A percentile compares a stretch with the other conserved stretches of the same genome.
These are phyloP conservation scores for Drosophila micromelanica DNA, from an alignment of 1,140 invertebrate genomes.

Conservation along the genomic window DNA sequence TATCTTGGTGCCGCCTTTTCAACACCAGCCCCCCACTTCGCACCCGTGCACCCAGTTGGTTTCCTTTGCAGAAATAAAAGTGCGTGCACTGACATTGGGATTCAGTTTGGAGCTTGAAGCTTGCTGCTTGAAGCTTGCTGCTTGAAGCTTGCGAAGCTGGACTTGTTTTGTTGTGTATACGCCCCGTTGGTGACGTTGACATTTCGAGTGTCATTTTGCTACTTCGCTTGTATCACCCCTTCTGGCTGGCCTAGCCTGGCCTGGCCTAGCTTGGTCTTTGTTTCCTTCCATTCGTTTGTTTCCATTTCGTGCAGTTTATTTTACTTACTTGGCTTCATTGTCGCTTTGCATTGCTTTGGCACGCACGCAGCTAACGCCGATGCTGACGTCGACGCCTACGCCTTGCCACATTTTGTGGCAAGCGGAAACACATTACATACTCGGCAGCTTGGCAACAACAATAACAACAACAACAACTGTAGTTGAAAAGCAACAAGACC, in stretches of 20 bases:
- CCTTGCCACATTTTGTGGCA: constrained; percentile 68
- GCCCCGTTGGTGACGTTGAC: constrained; percentile 63
- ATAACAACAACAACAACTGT: constrained; percentile 46
- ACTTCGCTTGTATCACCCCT: constrained; percentile 5
- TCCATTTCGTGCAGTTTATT: constrained; percentile 33
- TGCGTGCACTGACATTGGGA: constrained; percentile 11
- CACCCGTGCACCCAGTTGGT: background rate
- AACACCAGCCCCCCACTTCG: too few species aligned
- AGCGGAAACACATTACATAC: constrained; percentile 80
- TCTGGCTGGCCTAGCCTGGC: background rate
- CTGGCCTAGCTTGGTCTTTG: constrained; percentile 6
- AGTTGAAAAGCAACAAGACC: constrained; percentile 1
- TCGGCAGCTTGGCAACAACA: constrained; percentile 70
- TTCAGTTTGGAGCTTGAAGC: constrained; percentile 12
- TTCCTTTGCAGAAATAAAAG: constrained; percentile 17
- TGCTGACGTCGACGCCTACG: constrained; percentile 25
- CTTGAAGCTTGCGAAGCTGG: background rate
- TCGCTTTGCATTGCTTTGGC: constrained; percentile 56
- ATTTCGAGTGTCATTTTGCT: constrained; percentile 74
- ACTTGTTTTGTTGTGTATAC: constrained; percentile 31
- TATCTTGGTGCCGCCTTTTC: constrained; percentile 44
- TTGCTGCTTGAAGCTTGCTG: constrained; percentile 17
- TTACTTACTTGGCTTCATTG: constrained; percentile 34
- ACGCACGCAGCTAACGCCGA: constrained; percentile 51
- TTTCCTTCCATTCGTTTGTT: constrained; percentile 29